Evolutionary conservation across 2,113 vertebrate genomes (phyloP).

Genomic region (Raja brachyura): DNA sequence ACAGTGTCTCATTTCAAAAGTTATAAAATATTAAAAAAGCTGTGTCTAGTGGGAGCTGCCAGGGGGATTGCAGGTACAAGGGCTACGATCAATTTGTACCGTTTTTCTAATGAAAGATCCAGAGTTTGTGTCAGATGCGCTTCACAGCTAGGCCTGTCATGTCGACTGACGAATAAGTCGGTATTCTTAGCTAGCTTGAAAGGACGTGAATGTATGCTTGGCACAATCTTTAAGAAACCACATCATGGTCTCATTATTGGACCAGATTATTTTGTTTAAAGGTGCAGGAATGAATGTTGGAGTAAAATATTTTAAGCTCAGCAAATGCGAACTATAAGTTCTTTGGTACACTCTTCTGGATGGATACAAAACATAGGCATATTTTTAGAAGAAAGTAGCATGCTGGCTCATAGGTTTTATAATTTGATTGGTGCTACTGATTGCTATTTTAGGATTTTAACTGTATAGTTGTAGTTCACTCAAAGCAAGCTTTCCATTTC

Average conservation of each 20-base stretch:
- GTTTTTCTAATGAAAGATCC: slow-evolving; percentile 36
- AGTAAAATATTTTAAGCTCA: neutral
- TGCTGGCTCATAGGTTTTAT: neutral
- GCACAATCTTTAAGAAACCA: slow-evolving; percentile 3
- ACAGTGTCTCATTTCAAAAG: slow-evolving; percentile 37
- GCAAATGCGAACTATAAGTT: neutral
- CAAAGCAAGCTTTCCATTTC: neutral
- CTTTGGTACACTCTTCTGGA: neutral
- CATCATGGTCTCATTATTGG: neutral
- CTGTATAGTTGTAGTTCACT: neutral
- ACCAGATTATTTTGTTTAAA: neutral
- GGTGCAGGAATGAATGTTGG: neutral
- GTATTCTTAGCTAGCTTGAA: slow-evolving; percentile 16
- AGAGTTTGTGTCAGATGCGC: slow-evolving; percentile 35
- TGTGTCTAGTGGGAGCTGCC: slow-evolving; percentile 25
- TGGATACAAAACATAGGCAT: neutral
- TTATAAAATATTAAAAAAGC: slow-evolving; percentile 39
- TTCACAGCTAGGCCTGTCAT: slow-evolving; percentile 13
- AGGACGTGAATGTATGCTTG: neutral
- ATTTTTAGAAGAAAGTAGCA: neutral
- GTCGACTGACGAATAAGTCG: slow-evolving; percentile 9
- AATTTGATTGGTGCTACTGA: neutral
- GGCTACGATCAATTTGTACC: slow-evolving; percentile 35
- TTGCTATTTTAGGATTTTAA: neutral
- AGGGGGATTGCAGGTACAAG: slow-evolving; percentile 38